Evolutionary conservation across 2,113 vertebrate genomes (phyloP).

Genomic region (Delphinus delphis): DNA sequence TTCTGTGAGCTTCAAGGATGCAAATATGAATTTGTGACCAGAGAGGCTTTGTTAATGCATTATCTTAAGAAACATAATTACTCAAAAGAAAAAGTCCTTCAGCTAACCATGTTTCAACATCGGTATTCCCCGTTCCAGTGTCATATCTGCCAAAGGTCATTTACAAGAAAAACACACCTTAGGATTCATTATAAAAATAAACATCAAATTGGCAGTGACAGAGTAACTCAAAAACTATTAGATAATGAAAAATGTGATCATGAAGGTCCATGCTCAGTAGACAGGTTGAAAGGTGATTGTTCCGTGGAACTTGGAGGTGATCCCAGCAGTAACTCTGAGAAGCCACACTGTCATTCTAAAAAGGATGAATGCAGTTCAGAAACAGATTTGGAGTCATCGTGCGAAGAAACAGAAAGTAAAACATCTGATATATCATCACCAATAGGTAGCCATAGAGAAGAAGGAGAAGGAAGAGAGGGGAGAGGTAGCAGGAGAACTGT

Average conservation of each 20-base stretch:
- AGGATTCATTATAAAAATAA: conserved; percentile 90
- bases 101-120: conserved; percentile 89
- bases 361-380: conserved; percentile 86
- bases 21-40: conserved; percentile 91
- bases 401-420: conserved; percentile 83
- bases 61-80: conserved; percentile 92
- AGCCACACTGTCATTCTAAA: conserved; percentile 77
- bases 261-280: conserved; percentile 72
- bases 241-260: conserved; percentile 81
- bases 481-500: conserved; percentile 92
- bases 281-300: conserved; percentile 74
- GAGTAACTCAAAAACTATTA: conserved; percentile 80
- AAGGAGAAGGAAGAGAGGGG: conserved; percentile 84
- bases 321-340: conserved; percentile 65
- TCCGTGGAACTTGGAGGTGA: conserved; percentile 69
- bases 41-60: conserved; percentile 92
- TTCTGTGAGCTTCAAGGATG: conserved; percentile 91
- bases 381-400: conserved; percentile 86
- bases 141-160: conserved; percentile 93
- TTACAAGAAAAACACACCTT: conserved; percentile 91
- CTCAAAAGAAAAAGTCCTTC: conserved; percentile 89
- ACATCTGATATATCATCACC: conserved; percentile 75
- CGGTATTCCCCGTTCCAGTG: conserved; percentile 94
- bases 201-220: conserved; percentile 88
- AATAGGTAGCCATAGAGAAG: conserved; percentile 83